Conservation (phyloP, 2,113 vertebrate species). For the Glareola pratincola region DNA sequence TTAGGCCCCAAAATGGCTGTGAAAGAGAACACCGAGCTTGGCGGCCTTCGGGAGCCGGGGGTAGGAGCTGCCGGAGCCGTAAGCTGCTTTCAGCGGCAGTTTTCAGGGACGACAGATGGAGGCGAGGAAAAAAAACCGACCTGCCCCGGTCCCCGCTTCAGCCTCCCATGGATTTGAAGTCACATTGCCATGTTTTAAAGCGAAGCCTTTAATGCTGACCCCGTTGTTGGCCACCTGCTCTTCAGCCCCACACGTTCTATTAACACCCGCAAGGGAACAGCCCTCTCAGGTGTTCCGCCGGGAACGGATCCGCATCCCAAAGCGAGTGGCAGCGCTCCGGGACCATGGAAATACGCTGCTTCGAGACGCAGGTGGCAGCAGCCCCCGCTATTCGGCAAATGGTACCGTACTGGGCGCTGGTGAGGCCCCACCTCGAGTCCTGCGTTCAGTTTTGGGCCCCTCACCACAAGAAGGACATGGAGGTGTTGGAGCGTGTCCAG, state of each 20-base stretch:
- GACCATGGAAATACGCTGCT: fast-evolving
- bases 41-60: fast-evolving
- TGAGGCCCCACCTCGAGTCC: too few species aligned
- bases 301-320: background rate
- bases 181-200: background rate
- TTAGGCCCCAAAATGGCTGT: fast-evolving
- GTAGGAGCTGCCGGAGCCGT: background rate
- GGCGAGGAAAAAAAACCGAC: background rate
- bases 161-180: background rate
- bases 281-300: background rate
- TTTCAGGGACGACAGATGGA: conserved; percentile 21
- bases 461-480: too few species aligned
- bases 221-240: background rate
- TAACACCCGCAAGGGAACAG: fast-evolving
- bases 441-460: too few species aligned
- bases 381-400: too few species aligned
- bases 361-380: background rate
- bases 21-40: background rate
- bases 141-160: fast-evolving
- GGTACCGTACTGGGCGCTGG: too few species aligned
- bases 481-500: too few species aligned
- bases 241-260: fast-evolving
- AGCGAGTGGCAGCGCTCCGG: fast-evolving
- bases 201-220: background rate
- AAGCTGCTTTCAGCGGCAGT: background rate